Base-by-base conservation (phyloP, 1,140 invertebrate species). In the Dufourea novaeangliae region DNA sequence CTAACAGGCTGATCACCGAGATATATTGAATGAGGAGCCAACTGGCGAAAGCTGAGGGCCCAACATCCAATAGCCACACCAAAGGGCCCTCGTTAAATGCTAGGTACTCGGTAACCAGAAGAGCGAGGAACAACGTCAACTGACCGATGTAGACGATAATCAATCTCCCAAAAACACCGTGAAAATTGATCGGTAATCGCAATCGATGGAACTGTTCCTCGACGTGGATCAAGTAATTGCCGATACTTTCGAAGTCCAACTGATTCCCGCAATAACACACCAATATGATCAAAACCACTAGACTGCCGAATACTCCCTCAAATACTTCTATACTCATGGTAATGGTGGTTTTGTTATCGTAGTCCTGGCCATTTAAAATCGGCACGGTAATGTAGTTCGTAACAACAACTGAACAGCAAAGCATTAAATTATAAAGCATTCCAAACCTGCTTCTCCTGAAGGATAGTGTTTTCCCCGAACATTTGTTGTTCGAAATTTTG, bases 1-100 rank as follows among this genome's bases (percentile, higher is more conserved):
- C 22, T 0, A 67, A 57, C 0, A 81, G 2, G 7, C 22, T 71
- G 1, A 84, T 32, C 17, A 81, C 50, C 0, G 61, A 5, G n/a
- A 62, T 73, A 29, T 85, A 85, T 34, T 84, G 83, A 20, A 84
- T 29, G 22, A 78, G 14, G 10, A 74, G 10, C 32, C 54, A 72
- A 1, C 46, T n/a, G 0, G 71, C 50, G 11, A 84, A 25, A 22
- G 22, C 25, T 0, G 20, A n/a, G 7, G 79, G 82, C 3, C 78
- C 0, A 0, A 77, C 17, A 4, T 39, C 54, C 11, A 11, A 5
- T 0, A 81, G 0, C 54, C 32, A 75, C 11, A 27, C 52, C 6
- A 62, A 0, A 0, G 41, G 32, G 8, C 5, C 32, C 0, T n/a
- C 10, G 0, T 61, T 1, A 6, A 68, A 71, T 12, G 41, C 34